Evolutionary conservation across 1,140 invertebrate genomes (phyloP).

Genomic region (Drosophila lowei): DNA sequence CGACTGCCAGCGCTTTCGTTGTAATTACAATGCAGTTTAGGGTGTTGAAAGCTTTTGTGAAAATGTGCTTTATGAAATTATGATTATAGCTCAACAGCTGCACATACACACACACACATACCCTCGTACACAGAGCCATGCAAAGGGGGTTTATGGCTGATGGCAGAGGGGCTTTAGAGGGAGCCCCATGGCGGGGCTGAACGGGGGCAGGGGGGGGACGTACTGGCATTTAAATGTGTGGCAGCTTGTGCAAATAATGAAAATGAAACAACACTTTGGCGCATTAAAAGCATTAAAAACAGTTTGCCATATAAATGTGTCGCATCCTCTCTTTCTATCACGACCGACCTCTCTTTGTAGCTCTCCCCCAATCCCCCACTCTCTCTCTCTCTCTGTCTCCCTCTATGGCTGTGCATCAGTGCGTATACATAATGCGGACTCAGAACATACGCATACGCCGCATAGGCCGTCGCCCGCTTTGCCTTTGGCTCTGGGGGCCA

Average conservation of each 20-base stretch:
- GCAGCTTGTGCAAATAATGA: constrained; percentile 81
- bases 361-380: neutral
- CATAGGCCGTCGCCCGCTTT: constrained; percentile 35
- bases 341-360: no score
- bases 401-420: constrained; percentile 22
- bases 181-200: neutral
- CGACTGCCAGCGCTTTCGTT: constrained; percentile 45
- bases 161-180: no score
- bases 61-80: constrained; percentile 82
- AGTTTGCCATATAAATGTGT: constrained; percentile 78
- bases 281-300: constrained; percentile 82
- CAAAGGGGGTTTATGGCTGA: neutral
- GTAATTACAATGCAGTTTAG: constrained; percentile 82
- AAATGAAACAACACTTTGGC: constrained; percentile 82
- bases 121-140: constrained; percentile 5
- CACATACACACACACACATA: constrained; percentile 39
- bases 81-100: constrained; percentile 81
- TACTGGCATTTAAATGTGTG: constrained; percentile 76
- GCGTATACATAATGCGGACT: constrained; percentile 71
- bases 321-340: neutral
- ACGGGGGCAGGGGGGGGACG: constrained; percentile 1
- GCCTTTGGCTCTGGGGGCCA: constrained; percentile 4
- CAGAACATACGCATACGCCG: constrained; percentile 59
- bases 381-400: neutral
- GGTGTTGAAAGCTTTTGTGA: constrained; percentile 81